Evolutionary conservation across 1,140 invertebrate species (phyloP).

Genomic region (Conopomorpha cramerella): DNA sequence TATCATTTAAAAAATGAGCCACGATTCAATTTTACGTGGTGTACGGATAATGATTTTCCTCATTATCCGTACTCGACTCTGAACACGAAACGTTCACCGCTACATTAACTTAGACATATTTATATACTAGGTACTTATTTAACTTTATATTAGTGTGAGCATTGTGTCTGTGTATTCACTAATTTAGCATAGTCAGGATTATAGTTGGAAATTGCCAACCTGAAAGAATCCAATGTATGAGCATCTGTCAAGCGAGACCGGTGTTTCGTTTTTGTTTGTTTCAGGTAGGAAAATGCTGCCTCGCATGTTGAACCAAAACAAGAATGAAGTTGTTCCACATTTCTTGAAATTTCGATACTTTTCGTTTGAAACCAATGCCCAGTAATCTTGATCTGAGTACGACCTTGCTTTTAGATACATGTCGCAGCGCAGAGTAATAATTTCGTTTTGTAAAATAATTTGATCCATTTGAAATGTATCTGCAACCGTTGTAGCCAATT

Average conservation of each 20-base stretch:
- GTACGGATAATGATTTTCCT: too few relatives aligned
- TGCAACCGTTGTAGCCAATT: constrained; percentile 21
- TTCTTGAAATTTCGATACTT: constrained; percentile 25
- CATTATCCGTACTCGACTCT: too few relatives aligned
- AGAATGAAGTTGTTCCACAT: constrained; percentile 19
- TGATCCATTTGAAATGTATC: too few relatives aligned
- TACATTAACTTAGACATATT: too few relatives aligned
- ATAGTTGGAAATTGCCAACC: constrained; percentile 12
- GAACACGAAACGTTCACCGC: too few relatives aligned
- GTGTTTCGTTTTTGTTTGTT: constrained; percentile 16
- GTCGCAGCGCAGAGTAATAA: constrained; percentile 19
- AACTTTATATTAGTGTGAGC: too few relatives aligned
- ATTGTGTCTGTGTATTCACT: too few relatives aligned
- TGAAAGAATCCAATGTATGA: constrained; percentile 16
- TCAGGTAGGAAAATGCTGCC: constrained; percentile 16
- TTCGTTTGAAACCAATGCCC: constrained; percentile 18
- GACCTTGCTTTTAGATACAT: constrained; percentile 23
- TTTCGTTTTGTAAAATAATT: constrained; percentile 22
- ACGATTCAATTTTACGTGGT: too few relatives aligned
- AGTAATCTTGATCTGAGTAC: constrained; percentile 18
- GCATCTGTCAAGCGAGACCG: constrained; percentile 15
- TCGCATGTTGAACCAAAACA: constrained; percentile 22
- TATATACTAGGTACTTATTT: too few relatives aligned
- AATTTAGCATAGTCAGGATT: too few relatives aligned
- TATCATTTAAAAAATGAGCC: too few relatives aligned